A percentile compares a stretch with the other conserved stretches of the same genome.
phyloP scores from a whole-genome alignment of 2,797 vertebrate genomes.

The Pelodytes ibericus region DNA sequence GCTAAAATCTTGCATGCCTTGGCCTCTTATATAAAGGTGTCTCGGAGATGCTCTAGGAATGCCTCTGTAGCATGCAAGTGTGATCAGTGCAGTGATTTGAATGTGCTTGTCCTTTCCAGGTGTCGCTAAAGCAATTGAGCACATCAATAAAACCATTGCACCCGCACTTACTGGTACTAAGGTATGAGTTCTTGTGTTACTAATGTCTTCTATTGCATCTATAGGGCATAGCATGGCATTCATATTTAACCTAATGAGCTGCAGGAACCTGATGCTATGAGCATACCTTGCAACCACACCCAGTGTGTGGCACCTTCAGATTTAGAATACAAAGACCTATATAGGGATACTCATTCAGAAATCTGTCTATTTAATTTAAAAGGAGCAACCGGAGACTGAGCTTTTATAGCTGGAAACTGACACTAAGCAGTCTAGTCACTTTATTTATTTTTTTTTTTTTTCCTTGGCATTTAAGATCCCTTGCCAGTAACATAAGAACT shows the following conservation, averaged over 20 bases:
- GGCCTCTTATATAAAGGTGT: background rate
- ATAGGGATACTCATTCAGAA: too few species aligned
- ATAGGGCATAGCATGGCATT: background rate
- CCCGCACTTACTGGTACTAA: slow-evolving; percentile 96
- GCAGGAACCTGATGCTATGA: too few species aligned
- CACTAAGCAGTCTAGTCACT: too few species aligned
- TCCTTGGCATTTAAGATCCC: too few species aligned
- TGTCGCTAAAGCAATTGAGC: slow-evolving; percentile 98
- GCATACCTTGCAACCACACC: too few species aligned
- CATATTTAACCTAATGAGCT: background rate
- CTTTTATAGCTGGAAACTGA: too few species aligned
- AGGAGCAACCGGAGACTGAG: too few species aligned
- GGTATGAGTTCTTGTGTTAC: slow-evolving; percentile 88
- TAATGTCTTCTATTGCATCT: slow-evolving; percentile 43
- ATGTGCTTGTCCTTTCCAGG: slow-evolving; percentile 97
- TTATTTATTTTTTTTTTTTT: too few species aligned
- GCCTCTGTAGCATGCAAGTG: slow-evolving; percentile 74
- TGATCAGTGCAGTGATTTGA: slow-evolving; percentile 77
- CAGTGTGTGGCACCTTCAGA: too few species aligned
- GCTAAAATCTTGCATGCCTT: background rate
- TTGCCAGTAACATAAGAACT: too few species aligned
- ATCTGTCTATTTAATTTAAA: too few species aligned
- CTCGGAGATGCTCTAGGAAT: slow-evolving; percentile 66
- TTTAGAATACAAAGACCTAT: too few species aligned
- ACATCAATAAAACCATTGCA: slow-evolving; percentile 99